These are phyloP conservation scores for Onychostruthus taczanowskii DNA, from an alignment of 2,113 vertebrate species.

Conservation along the genomic window DNA sequence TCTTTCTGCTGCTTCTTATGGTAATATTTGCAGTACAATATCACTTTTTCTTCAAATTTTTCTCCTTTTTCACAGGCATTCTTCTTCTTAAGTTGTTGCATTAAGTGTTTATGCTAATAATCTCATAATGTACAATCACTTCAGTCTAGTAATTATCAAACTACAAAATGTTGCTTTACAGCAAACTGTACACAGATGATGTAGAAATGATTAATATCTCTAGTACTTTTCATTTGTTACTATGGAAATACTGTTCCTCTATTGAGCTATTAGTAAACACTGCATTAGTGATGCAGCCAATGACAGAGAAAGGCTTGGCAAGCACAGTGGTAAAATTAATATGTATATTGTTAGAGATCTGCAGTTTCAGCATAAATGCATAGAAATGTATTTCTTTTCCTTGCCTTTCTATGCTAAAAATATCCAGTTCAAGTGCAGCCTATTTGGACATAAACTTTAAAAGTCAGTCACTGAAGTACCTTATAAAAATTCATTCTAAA, in stretches of 20 bases:
- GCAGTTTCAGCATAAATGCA: not conserved
- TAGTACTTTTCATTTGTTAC: constrained; percentile 74
- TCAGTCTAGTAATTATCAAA: constrained; percentile 71
- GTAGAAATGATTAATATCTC: constrained; percentile 71
- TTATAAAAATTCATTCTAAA: not conserved
- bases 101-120: constrained; percentile 72
- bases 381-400: not conserved
- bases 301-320: constrained; percentile 58
- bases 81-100: constrained; percentile 41
- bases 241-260: constrained; percentile 70
- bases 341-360: not conserved
- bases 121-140: constrained; percentile 66
- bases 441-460: not conserved
- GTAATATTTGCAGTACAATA: constrained; percentile 29
- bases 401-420: not conserved
- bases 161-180: constrained; percentile 69
- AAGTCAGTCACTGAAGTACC: not conserved
- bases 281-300: constrained; percentile 53
- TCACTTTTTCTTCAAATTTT: not conserved
- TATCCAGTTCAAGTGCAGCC: not conserved
- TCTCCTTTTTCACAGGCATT: constrained; percentile 48
- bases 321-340: constrained; percentile 34
- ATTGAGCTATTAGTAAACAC: constrained; percentile 69
- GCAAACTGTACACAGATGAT: constrained; percentile 66
- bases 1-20: not conserved